Conservation (phyloP, 2,797 vertebrate genomes). For the Fistularia commersonii region DNA sequence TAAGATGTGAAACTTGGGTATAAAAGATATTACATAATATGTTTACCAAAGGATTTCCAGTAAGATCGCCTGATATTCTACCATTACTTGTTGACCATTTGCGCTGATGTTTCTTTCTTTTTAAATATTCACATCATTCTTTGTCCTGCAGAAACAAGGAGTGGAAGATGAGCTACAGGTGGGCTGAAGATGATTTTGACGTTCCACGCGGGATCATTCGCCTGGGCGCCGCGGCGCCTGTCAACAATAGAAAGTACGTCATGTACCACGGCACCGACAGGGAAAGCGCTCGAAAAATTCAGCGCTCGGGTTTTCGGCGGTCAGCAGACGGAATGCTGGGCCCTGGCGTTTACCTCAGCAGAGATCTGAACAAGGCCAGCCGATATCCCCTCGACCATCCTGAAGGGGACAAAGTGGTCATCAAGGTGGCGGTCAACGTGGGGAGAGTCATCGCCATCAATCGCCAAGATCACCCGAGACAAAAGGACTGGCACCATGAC, state of each 20-base stretch:
- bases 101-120: too few relatives aligned
- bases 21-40: too few relatives aligned
- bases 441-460: constrained; percentile 62
- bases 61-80: too few relatives aligned
- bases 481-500: constrained; percentile 39
- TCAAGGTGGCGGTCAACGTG: constrained; percentile 48
- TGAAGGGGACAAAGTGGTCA: constrained; percentile 27
- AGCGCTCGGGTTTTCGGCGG: not conserved
- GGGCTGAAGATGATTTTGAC: constrained; percentile 13
- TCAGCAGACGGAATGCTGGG: constrained; percentile 60
- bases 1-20: too few relatives aligned
- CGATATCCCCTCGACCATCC: constrained; percentile 31
- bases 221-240: not conserved
- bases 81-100: too few relatives aligned
- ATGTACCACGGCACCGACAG: constrained; percentile 70
- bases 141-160: too few relatives aligned
- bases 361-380: constrained; percentile 65
- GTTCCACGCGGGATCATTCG: constrained; percentile 7
- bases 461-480: constrained; percentile 11
- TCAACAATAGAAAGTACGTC: constrained; percentile 1
- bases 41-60: too few relatives aligned
- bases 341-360: constrained; percentile 65
- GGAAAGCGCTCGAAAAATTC: constrained; percentile 1
- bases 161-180: too few relatives aligned
- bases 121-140: too few relatives aligned